These are phyloP conservation scores for Pseudococcus jackbeardsleyi DNA, from an alignment of 2,888 invertebrate genomes.

Conservation along the genomic window DNA sequence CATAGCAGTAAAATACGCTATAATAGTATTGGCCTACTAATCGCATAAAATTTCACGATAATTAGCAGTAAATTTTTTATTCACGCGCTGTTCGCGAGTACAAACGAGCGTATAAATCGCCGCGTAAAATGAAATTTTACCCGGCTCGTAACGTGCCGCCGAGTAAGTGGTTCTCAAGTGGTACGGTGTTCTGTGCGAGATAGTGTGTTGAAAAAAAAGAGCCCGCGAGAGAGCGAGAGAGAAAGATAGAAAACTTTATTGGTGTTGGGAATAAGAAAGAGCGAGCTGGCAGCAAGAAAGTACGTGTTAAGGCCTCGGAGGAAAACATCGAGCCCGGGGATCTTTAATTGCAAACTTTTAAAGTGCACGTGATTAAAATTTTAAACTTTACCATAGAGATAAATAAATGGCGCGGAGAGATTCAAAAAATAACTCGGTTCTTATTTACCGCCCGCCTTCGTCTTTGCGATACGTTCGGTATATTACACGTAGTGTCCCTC, in stretches of 20 bases:
- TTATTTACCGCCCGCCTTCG: constrained; percentile 19
- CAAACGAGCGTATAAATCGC: constrained; percentile 18
- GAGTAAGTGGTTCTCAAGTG: constrained; percentile 23
- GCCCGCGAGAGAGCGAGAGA: neutral
- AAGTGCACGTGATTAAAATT: constrained; percentile 55
- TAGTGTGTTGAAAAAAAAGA: neutral
- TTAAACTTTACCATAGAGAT: constrained; percentile 50
- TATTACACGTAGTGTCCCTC: neutral
- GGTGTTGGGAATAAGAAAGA: neutral
- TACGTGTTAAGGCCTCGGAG: constrained; percentile 41
- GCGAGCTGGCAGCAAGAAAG: neutral
- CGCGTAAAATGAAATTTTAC: constrained; percentile 24
- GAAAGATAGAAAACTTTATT: neutral
- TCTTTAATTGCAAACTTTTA: constrained; percentile 50
- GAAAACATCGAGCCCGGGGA: constrained; percentile 43
- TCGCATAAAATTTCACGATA: constrained; percentile 40
- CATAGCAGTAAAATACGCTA: neutral
- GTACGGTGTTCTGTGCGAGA: neutral
- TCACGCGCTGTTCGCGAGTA: neutral
- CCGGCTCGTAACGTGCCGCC: neutral
- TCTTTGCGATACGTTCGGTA: neutral
- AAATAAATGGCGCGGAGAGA: constrained; percentile 52
- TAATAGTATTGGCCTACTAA: constrained; percentile 27
- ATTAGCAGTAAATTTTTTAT: constrained; percentile 43
- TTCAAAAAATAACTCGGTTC: constrained; percentile 38